Base-by-base conservation (phyloP, 2,113 vertebrate genomes). In the Sceloporus undulatus region DNA sequence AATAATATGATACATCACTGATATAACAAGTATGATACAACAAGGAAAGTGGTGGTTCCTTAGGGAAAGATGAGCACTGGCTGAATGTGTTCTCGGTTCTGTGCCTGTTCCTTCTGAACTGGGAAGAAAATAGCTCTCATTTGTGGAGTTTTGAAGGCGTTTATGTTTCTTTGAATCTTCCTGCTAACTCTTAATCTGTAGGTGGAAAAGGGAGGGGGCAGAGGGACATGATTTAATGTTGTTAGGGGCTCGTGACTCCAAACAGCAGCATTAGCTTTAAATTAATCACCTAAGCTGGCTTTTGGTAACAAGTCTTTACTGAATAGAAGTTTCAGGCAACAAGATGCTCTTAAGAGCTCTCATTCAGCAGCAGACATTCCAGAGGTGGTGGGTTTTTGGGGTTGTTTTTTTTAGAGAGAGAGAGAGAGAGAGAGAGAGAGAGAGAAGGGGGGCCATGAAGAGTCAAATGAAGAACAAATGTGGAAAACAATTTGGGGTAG, bases 251-350 rank as follows among this genome's bases (percentile, higher is more conserved):
- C 93, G 95, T 97, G 97, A 97, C 95, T 95, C 94, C 80, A 0
- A 34, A 82, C 90, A 94, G 93, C 92, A 89, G 96, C 85, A 90
- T 97, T 96, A 97, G 94, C 94, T 78, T 93, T 92, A 95, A 91
- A 95, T 97, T 97, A 97, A 96, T 96, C 96, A 96, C 95, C 95
- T 96, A 95, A 97, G 96, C 96, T 93, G 96, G 93, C 95, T 95
- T 93, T 95, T 85, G 84, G 87, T 93, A 16, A 92, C 88, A 94
- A 87, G 91, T 83, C 0, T 87, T 1, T 88, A 89, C 68, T 29
- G 42, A 9, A 2, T 38, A 74, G 92, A 80, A 73, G 82, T 85
- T 89, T 9, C 0, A 0, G 56, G 91, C 0, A 0, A 88, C 77
- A 76, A 86, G 92, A 88, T 82, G 7, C 91, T 90, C 91, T 87